Conservation (phyloP, 2,113 vertebrate genomes). For the Gallinago jamesoni region DNA sequence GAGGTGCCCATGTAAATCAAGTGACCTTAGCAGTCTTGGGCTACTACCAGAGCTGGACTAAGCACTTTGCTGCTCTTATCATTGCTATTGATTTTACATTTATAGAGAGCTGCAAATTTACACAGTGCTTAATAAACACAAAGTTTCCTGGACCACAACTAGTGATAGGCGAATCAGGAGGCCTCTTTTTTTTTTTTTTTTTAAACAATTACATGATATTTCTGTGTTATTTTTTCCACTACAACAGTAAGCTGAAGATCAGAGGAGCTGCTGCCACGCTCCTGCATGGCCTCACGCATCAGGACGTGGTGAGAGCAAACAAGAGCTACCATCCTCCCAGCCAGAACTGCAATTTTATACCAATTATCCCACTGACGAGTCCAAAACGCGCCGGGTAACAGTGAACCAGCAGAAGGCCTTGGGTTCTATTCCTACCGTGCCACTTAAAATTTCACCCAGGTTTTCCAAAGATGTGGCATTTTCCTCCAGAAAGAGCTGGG, state of each 20-base stretch:
- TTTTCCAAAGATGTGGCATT: not conserved
- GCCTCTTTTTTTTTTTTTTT: not conserved
- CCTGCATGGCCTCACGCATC: not conserved
- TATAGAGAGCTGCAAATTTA: slow-evolving; percentile 51
- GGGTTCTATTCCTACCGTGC: not conserved
- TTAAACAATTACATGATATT: not conserved
- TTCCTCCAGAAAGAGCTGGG: not conserved
- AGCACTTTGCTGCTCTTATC: slow-evolving; percentile 51
- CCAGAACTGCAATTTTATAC: not conserved
- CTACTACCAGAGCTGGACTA: slow-evolving; percentile 25
- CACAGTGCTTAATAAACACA: slow-evolving; percentile 52
- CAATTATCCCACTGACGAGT: not conserved
- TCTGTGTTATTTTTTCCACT: not conserved
- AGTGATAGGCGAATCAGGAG: not conserved
- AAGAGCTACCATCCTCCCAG: not conserved
- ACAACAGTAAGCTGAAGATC: not conserved
- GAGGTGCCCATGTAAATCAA: not conserved
- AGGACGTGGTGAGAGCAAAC: not conserved
- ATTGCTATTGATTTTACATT: slow-evolving; percentile 62
- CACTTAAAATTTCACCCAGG: not conserved
- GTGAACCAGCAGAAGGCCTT: not conserved
- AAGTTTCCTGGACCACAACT: slow-evolving; percentile 38
- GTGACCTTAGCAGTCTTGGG: slow-evolving; percentile 2
- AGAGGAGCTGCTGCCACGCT: not conserved
- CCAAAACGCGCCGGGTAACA: not conserved